Evolutionary conservation across 2,888 invertebrate genomes (phyloP).

Genomic region (Saturnia japonica): DNA sequence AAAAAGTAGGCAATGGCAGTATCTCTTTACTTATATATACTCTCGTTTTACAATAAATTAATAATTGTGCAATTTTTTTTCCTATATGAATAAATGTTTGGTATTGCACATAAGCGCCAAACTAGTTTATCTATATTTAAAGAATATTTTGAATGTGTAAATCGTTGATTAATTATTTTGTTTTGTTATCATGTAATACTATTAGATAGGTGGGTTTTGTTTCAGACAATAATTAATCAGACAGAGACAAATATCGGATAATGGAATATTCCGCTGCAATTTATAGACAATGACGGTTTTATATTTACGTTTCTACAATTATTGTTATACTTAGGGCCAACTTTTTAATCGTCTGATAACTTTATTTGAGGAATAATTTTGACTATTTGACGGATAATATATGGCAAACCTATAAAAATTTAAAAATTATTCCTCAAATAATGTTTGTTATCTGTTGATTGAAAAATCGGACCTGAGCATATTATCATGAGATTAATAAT

Average conservation of each 20-base stretch:
- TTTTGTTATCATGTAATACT: slow-evolving; percentile 9
- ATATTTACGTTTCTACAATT: background rate
- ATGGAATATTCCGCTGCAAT: background rate
- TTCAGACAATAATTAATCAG: slow-evolving; percentile 5
- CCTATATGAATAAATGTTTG: background rate
- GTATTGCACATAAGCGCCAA: background rate
- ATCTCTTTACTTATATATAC: too few species aligned
- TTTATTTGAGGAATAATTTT: too few species aligned
- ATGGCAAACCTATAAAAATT: too few species aligned
- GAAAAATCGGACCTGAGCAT: too few species aligned
- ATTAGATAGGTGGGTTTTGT: background rate
- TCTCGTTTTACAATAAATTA: too few species aligned
- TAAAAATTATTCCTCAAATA: too few species aligned
- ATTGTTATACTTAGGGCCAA: too few species aligned
- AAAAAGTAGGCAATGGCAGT: too few species aligned
- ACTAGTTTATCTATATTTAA: background rate
- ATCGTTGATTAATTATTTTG: background rate
- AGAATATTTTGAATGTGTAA: background rate
- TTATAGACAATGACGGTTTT: background rate
- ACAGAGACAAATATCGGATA: background rate
- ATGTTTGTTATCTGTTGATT: too few species aligned
- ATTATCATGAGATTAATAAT: background rate
- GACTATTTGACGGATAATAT: too few species aligned
- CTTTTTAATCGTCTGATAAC: too few species aligned
- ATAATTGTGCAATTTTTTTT: background rate